Conservation (phyloP, 2,113 vertebrate genomes). For the Mesitornis unicolor region DNA sequence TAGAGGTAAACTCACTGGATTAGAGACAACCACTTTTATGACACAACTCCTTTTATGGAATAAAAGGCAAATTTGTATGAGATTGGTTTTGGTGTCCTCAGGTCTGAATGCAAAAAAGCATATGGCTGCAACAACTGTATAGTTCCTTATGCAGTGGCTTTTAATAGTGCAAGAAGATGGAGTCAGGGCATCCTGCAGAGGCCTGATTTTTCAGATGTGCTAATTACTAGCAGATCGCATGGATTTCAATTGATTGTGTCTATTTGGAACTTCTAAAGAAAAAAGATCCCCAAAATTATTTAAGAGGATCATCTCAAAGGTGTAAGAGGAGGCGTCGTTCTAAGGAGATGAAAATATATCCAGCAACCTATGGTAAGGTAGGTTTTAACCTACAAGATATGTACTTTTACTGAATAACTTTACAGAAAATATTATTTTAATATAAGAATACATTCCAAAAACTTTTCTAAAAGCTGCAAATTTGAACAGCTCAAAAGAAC, state of each 20-base stretch:
- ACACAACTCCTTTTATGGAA: fast-evolving
- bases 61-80: neutral
- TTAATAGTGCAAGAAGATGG: neutral
- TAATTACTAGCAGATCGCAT: neutral
- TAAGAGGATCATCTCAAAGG: neutral
- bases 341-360: neutral
- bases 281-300: neutral
- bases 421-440: neutral
- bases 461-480: neutral
- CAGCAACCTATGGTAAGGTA: no score
- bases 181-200: neutral
- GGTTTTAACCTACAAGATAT: no score
- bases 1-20: neutral
- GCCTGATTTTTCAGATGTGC: neutral
- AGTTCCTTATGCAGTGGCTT: neutral
- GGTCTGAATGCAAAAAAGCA: neutral
- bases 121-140: neutral
- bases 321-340: neutral
- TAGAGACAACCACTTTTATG: neutral
- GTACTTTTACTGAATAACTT: neutral
- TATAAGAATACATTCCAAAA: neutral
- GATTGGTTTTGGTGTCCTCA: neutral
- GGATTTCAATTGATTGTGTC: neutral
- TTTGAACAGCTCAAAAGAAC: neutral
- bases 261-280: neutral